Base-by-base conservation (phyloP, 2,797 vertebrate genomes). In the Mormyrus proboscirostris region DNA sequence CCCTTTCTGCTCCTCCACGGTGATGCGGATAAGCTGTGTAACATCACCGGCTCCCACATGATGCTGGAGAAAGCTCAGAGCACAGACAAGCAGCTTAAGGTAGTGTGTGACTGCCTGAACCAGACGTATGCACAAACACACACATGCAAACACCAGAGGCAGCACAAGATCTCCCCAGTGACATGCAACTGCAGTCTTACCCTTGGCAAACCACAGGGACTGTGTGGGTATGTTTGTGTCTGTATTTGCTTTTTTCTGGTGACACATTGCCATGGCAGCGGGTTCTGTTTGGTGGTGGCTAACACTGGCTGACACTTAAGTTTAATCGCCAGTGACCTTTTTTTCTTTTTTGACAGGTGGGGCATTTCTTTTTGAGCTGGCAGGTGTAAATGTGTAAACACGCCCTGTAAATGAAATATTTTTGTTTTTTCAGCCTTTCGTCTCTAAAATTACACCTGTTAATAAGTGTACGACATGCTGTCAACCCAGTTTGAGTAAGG, bases 1-100 rank as follows among this genome's bases (percentile, higher is more conserved):
- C 98, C 98, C 47, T 96, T 99, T 93, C 92, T 98, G 91, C 95
- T 99, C 94, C 96, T 99, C 51, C 99, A 99, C 0, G 98, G 99
- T 1, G 97, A 97, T 0, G 94, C 93, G 0, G 99, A 99, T 95
- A 98, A 96, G 92, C 96, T 99, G 79, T 99, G 98, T 0, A 96
- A 99, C 91, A 97, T 99, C 95, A 94, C 91, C 89, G 99, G 99
- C n/a, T 97, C 99, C 29, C 95, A 95, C 53, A 90, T 97, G 88
- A 97, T 99, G 95, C 94, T 96, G 91, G 96, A 98, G n/a, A 96
- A 95, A 0, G 95, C 97, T 83, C 93, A 92, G n/a, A 98, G 97
- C 90, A 92, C 96, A 29, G 98, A 99, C 95, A 99, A 99, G 93
- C 98, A 96, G 0, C 89, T 99, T 38, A 98, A 98, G 97, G 99